Evolutionary conservation across 1,140 invertebrate genomes (phyloP).

Genomic region (Drosophila pallidifrons): DNA sequence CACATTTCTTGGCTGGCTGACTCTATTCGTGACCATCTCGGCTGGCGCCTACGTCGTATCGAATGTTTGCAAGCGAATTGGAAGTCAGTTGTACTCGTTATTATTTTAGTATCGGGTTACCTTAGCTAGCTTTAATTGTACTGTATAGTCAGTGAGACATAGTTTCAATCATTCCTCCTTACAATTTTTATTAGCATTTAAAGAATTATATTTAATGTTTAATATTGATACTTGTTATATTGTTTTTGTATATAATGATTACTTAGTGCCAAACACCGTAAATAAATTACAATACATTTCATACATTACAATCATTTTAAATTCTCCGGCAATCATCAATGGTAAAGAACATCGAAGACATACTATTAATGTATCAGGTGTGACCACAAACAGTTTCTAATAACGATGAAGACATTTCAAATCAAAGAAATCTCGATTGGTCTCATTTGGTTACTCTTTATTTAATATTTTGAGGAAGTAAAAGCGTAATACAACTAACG

Average conservation of each 20-base stretch:
- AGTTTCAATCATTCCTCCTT: slow-evolving; percentile 73
- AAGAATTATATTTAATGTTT: slow-evolving; percentile 61
- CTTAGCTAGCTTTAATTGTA: slow-evolving; percentile 37
- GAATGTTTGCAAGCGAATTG: slow-evolving; percentile 76
- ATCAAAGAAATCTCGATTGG: too few relatives aligned
- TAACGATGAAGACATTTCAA: too few relatives aligned
- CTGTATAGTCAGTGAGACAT: slow-evolving; percentile 59
- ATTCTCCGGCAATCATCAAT: too few relatives aligned
- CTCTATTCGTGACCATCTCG: slow-evolving; percentile 75
- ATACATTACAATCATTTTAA: too few relatives aligned
- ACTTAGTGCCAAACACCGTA: slow-evolving; percentile 61
- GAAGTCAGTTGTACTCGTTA: slow-evolving; percentile 80
- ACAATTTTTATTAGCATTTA: slow-evolving; percentile 53
- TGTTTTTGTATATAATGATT: slow-evolving; percentile 69
- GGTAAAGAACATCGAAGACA: too few relatives aligned
- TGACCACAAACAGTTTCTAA: too few relatives aligned
- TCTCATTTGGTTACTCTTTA: too few relatives aligned
- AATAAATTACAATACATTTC: slow-evolving; percentile 30
- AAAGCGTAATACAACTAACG: too few relatives aligned
- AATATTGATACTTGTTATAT: slow-evolving; percentile 70
- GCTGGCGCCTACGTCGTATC: slow-evolving; percentile 76
- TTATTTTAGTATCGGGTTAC: slow-evolving; percentile 68
- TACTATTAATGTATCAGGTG: rapidly evolving
- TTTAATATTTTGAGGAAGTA: too few relatives aligned
- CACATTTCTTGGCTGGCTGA: slow-evolving; percentile 81